phyloP scores from a whole-genome alignment of 2,797 vertebrate genomes.

The Poecilia wingei region DNA sequence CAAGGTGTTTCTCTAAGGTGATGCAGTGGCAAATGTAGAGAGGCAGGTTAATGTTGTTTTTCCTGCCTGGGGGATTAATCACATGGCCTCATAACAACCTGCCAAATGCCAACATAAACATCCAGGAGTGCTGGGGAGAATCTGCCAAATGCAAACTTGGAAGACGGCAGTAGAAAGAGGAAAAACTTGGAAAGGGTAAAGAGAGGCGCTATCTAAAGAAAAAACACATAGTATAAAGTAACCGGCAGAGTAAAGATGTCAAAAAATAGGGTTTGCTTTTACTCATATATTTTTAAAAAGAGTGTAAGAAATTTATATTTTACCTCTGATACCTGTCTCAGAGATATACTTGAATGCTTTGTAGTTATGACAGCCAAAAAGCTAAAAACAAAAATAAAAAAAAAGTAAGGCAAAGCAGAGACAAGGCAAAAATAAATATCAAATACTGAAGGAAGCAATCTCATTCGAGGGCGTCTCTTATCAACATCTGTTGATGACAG shows the following conservation, averaged over 20 bases:
- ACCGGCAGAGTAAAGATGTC: background rate
- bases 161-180: conserved; percentile 33
- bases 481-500: conserved; percentile 72
- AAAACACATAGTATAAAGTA: background rate
- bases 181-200: conserved; percentile 13
- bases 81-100: conserved; percentile 69
- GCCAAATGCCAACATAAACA: conserved; percentile 77
- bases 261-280: background rate
- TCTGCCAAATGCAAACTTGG: conserved; percentile 60
- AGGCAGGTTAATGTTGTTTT: conserved; percentile 75
- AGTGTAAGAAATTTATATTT: background rate
- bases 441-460: conserved; percentile 61
- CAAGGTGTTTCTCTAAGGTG: conserved; percentile 51
- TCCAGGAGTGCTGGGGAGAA: conserved; percentile 51
- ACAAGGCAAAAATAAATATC: conserved; percentile 41
- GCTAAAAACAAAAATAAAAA: too few relatives aligned
- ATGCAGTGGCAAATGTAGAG: conserved; percentile 74
- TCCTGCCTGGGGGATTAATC: conserved; percentile 69
- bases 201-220: background rate
- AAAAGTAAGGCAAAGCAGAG: conserved; percentile 33
- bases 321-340: conserved; percentile 38
- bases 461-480: conserved; percentile 65
- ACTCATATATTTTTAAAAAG: background rate
- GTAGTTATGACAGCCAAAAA: conserved; percentile 35
- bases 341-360: conserved; percentile 29